A percentile compares a stretch with the other conserved stretches of the same genome.
Evolutionary conservation across 2,113 vertebrate species (phyloP).

Genomic region (Dipodomys merriami): DNA sequence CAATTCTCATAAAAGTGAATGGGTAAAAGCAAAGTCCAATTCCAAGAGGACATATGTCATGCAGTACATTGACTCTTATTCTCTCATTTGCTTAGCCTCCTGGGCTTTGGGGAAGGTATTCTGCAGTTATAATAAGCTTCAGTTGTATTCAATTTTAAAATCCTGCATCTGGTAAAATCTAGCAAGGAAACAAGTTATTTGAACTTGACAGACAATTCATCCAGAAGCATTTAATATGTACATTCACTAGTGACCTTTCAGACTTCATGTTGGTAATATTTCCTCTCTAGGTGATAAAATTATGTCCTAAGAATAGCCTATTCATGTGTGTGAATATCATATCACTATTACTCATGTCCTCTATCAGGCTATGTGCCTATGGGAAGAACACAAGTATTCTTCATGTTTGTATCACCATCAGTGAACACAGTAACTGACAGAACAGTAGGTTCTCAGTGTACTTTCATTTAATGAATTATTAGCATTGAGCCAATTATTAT

Average conservation of each 20-base stretch:
- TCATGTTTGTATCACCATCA: slow-evolving; percentile 19
- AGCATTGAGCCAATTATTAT: slow-evolving; percentile 25
- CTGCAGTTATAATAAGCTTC: slow-evolving; percentile 43
- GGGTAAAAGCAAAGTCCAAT: slow-evolving; percentile 1
- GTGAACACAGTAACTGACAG: slow-evolving; percentile 27
- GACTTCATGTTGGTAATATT: slow-evolving; percentile 36
- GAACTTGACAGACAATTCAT: slow-evolving; percentile 51
- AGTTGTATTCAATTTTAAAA: slow-evolving; percentile 21
- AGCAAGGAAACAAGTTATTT: slow-evolving; percentile 52
- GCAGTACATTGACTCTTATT: background rate
- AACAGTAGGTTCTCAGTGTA: slow-evolving; percentile 22
- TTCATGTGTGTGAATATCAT: background rate
- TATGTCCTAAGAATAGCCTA: slow-evolving; percentile 11
- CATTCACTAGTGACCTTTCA: slow-evolving; percentile 59
- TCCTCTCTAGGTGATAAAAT: slow-evolving; percentile 48
- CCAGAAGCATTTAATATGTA: slow-evolving; percentile 55
- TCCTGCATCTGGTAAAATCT: background rate
- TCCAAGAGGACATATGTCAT: background rate
- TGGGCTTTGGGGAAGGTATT: background rate
- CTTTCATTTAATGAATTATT: slow-evolving; percentile 25
- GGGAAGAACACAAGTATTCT: background rate
- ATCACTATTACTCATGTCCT: background rate
- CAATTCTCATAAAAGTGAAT: slow-evolving; percentile 8
- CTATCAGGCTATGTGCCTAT: slow-evolving; percentile 1
- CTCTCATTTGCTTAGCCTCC: background rate